These are phyloP conservation scores for Maniola hyperantus DNA, from an alignment of 2,888 invertebrate species.

Conservation along the genomic window DNA sequence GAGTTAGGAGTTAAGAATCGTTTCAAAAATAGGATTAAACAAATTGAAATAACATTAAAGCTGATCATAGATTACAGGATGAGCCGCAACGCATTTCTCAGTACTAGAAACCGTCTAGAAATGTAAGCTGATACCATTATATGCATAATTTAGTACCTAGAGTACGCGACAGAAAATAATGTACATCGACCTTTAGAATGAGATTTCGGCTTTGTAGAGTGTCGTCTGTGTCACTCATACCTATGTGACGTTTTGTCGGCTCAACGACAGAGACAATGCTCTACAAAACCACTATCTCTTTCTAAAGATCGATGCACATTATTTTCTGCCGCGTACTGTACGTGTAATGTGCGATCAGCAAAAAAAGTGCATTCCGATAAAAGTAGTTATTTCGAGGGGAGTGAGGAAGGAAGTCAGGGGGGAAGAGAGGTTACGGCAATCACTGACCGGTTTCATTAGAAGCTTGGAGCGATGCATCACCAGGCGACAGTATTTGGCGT, in stretches of 20 bases:
- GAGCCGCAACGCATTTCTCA: neutral
- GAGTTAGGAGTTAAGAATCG: constrained; percentile 1
- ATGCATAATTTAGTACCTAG: too few species aligned
- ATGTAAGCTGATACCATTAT: too few species aligned
- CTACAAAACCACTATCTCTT: too few species aligned
- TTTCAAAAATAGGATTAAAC: neutral
- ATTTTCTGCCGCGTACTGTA: too few species aligned
- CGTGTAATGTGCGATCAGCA: neutral
- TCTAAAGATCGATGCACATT: too few species aligned
- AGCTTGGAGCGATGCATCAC: constrained; percentile 98
- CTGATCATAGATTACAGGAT: neutral
- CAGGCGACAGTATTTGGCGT: constrained; percentile 97
- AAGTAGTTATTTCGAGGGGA: constrained; percentile 2
- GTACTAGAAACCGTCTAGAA: too few species aligned
- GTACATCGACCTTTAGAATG: too few species aligned
- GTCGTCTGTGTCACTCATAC: too few species aligned
- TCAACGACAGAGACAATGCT: too few species aligned
- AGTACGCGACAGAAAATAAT: too few species aligned
- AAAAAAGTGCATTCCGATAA: constrained; percentile 1
- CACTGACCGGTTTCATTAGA: constrained; percentile 97
- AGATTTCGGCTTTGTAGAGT: too few species aligned
- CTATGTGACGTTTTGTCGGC: too few species aligned
- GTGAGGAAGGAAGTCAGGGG: constrained; percentile 19
- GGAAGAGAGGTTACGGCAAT: constrained; percentile 52
- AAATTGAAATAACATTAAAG: constrained; percentile 4